phyloP scores from a whole-genome alignment of 2,113 vertebrate genomes.

The Notothenia rossii region DNA sequence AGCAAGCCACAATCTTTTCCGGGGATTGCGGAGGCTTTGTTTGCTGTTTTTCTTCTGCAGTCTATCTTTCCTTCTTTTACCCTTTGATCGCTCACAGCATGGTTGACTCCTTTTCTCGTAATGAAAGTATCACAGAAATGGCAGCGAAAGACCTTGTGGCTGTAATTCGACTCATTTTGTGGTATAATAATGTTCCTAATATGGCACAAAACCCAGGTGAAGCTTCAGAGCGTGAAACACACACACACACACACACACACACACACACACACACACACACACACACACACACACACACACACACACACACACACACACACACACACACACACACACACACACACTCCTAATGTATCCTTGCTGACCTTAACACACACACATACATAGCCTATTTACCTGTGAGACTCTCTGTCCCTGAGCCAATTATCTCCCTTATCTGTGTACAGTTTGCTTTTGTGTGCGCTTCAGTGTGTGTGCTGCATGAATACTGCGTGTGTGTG shows the following conservation, averaged over 20 bases:
- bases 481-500: constrained; percentile 16
- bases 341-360: neutral
- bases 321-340: constrained; percentile 33
- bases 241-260: neutral
- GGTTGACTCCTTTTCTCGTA: constrained; percentile 47
- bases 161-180: constrained; percentile 48
- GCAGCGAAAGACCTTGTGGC: constrained; percentile 32
- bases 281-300: constrained; percentile 34
- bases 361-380: neutral
- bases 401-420: constrained; percentile 70
- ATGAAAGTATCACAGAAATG: constrained; percentile 57
- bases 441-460: constrained; percentile 52
- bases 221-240: constrained; percentile 21
- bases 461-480: constrained; percentile 29
- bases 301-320: constrained; percentile 34
- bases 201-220: constrained; percentile 49
- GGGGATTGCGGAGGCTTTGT: constrained; percentile 32
- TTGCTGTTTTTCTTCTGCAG: constrained; percentile 30
- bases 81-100: constrained; percentile 42
- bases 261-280: constrained; percentile 19
- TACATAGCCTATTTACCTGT: constrained; percentile 62
- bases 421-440: constrained; percentile 75
- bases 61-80: constrained; percentile 25
- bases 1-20: constrained; percentile 26
- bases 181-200: constrained; percentile 68